These are phyloP conservation scores for Dynastes tityus DNA, from an alignment of 2,888 invertebrate species.

Conservation along the genomic window DNA sequence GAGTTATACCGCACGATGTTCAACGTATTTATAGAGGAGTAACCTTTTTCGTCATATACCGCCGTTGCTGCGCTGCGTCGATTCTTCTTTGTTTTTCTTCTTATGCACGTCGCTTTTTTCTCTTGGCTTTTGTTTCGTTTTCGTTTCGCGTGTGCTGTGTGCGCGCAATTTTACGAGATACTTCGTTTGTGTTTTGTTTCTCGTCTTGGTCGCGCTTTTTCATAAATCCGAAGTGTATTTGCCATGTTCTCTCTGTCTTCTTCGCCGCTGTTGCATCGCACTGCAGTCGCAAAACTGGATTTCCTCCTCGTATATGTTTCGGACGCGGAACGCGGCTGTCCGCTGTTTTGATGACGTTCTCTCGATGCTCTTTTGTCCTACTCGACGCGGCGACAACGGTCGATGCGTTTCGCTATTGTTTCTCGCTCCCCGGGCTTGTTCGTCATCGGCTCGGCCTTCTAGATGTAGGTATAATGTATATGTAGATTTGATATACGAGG, in stretches of 20 bases:
- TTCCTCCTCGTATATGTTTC: not conserved
- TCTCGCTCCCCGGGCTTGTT: slow-evolving; percentile 1
- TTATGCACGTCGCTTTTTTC: not conserved
- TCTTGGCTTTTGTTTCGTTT: not conserved
- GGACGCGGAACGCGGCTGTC: not conserved
- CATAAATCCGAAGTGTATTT: slow-evolving; percentile 12
- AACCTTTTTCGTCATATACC: not conserved
- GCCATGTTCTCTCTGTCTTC: not conserved
- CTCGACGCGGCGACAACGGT: not conserved
- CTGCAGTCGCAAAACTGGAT: slow-evolving; percentile 1
- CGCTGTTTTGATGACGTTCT: slow-evolving; percentile 1
- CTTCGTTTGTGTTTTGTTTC: slow-evolving; percentile 27
- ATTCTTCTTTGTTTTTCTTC: slow-evolving; percentile 20
- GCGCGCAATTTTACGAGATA: slow-evolving; percentile 10
- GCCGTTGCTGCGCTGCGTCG: slow-evolving; percentile 15
- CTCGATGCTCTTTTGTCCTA: slow-evolving; percentile 39
- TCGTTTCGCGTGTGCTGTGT: not conserved
- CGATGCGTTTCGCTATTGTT: slow-evolving; percentile 23
- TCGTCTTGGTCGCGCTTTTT: slow-evolving; percentile 13
- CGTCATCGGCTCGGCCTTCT: slow-evolving; percentile 1
- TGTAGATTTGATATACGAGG: slow-evolving; percentile 7
- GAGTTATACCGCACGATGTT: slow-evolving; percentile 31
- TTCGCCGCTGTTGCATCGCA: not conserved
- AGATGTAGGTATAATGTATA: not conserved
- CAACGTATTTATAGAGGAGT: slow-evolving; percentile 33